Evolutionary conservation across 1,140 invertebrate genomes (phyloP), one percentile per base, ranked within the genome.

Genomic region (Dendroctonus valens): DNA sequence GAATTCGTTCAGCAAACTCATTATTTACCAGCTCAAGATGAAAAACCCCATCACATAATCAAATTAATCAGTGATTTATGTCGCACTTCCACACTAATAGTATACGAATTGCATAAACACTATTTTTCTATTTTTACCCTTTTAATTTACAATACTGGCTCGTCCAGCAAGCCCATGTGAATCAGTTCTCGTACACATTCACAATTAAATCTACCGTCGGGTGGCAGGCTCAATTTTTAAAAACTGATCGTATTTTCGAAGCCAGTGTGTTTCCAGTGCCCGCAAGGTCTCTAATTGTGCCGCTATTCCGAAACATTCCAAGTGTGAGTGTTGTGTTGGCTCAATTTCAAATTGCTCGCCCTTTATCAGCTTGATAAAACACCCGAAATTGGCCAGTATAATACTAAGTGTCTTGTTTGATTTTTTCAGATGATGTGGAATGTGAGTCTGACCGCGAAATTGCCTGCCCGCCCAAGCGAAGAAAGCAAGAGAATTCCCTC

Each of bases 401-500:
- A n/a, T n/a, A n/a, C 41, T 7, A 7, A 4, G 6, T 14, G 38
- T 39, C 14, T 61, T 5, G 3, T 7, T 61, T 55, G 15, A 15
- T 59, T 62, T 61, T 61, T 76, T 2, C 69, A 82, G 81, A 83
- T 74, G 75, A 78, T 58, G 67, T 79, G 15, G 86, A 86, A 69
- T 84, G 83, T 63, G 85, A 85, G 7, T 91, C 89, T 48, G 90
- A 92, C 73, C 83, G 89, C 58, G 90, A 92, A 77, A 85, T 89
- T 63, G 86, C 87, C 26, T 91, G 90, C 71, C 90, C 91, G 40
- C 86, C 89, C 48, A 92, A 92, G 76, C 82, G 90, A n/a, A 81
- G 89, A 26, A 83, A 88, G 37, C 85, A 85, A 65, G 83, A 86
- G 44, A 63, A 46, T 72, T 67, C 73, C 63, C 67, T 78, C 73